Conservation (phyloP, 2,797 vertebrate genomes). For the Mus spretus region DNA sequence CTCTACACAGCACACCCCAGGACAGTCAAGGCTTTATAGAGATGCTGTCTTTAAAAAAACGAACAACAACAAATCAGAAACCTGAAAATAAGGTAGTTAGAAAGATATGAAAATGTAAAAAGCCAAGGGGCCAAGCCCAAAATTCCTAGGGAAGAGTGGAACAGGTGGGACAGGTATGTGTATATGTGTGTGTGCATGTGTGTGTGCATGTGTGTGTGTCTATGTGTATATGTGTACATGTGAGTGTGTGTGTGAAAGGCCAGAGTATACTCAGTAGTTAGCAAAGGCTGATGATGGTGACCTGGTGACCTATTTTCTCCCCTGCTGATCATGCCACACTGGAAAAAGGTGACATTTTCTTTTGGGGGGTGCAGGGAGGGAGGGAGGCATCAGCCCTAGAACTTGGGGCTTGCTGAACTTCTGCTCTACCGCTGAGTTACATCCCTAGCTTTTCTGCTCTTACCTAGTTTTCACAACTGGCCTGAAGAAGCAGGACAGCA, state of each 20-base stretch:
- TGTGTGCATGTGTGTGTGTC: too few relatives aligned
- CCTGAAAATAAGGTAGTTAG: neutral
- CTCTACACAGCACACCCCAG: neutral
- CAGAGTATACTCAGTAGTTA: neutral
- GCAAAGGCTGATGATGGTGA: neutral
- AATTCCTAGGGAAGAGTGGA: neutral
- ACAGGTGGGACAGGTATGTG: too few relatives aligned
- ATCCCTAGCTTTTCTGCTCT: neutral
- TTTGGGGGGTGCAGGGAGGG: too few relatives aligned
- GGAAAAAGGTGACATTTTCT: neutral
- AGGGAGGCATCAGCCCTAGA: neutral
- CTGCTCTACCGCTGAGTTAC: neutral
- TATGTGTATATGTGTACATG: too few relatives aligned
- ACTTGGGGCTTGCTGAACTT: neutral
- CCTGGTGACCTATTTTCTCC: neutral
- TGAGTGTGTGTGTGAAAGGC: neutral
- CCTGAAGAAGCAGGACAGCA: neutral
- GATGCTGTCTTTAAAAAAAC: neutral
- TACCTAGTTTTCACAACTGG: neutral
- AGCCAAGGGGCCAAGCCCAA: neutral
- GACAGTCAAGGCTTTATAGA: neutral
- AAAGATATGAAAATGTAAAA: neutral
- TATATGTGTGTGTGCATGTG: too few relatives aligned
- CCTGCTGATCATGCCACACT: neutral
- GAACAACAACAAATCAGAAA: neutral